Base-by-base conservation (phyloP, 2,888 invertebrate species). In the Hydropsyche betteni region DNA sequence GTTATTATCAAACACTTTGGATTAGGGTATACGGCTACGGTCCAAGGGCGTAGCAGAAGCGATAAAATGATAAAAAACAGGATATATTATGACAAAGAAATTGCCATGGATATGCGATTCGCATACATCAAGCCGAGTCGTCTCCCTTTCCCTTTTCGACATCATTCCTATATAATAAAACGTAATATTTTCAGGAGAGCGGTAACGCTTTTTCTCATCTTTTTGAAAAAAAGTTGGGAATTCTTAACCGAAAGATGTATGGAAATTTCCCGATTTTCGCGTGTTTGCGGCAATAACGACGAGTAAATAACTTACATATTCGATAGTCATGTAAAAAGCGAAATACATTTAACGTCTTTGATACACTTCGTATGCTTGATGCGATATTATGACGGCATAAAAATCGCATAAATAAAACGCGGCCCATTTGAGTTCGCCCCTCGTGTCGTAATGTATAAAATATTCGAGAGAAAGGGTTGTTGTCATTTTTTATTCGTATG, bases 381-480 rank as follows among this genome's bases (percentile, higher is more conserved):
- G 73, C 74, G 74, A 72, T 77, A 75, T 24, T 64, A 64, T 64
- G 74, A 79, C 44, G 72, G 76, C 58, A 79, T 78, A 78, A 78
- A 78, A 78, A 74, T 78, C 77, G 44, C 69, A 78, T 78, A 78
- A 78, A 78, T 78, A 78, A 76, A 70, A 55, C 44, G 74, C 78
- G 78, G 75, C 73, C 78, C 78, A 78, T 78, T 78, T 78, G 76
- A 52, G 71, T 38, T 74, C 44, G 52, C 16, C 68, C 34, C 50
- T 33, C 73, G n/a, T 58, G 64, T 44, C 10, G 44, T 44, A 10
- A 44, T 44, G 44, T 44, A 44, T 24, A 44, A 44, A 44, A 44
- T 44, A 8, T 44, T 44, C 44, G 12, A 64, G 34, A 64, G 36
- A 64, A 64, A 64, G 64, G 64, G 64, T 64, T 64, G 33, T 34